A percentile compares a stretch with the other conserved stretches of the same genome.
Conservation (phyloP, 2,113 vertebrate species). For the Plotosus lineatus region DNA sequence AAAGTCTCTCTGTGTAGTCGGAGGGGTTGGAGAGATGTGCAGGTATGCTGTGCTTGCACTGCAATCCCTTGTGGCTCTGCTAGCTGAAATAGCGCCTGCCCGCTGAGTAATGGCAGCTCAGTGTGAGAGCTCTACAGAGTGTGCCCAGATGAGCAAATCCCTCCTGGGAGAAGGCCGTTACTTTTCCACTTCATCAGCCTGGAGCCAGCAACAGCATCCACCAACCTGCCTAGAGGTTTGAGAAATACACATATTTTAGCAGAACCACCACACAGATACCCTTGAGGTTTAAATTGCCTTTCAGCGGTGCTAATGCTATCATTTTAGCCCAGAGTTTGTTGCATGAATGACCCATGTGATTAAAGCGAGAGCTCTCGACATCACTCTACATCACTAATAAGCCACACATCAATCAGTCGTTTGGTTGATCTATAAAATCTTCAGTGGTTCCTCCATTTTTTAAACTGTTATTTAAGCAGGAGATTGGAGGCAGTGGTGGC, state of each 20-base stretch:
- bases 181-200: conserved; percentile 49
- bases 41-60: conserved; percentile 32
- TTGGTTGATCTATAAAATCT: neutral
- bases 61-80: conserved; percentile 30
- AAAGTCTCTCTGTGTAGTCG: conserved; percentile 1
- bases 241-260: conserved; percentile 51
- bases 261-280: conserved; percentile 38
- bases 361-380: neutral
- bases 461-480: no score
- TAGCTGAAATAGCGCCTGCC: conserved; percentile 36
- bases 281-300: conserved; percentile 37
- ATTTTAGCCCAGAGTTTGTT: conserved; percentile 21
- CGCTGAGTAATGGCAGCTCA: conserved; percentile 47
- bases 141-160: conserved; percentile 45
- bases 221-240: conserved; percentile 31
- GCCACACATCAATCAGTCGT: neutral
- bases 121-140: conserved; percentile 33
- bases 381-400: neutral
- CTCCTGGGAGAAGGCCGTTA: conserved; percentile 36
- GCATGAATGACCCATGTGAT: neutral
- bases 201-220: conserved; percentile 31
- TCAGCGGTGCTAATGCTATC: conserved; percentile 2
- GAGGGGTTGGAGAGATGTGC: conserved; percentile 30
- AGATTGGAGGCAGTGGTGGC: no score
- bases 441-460: neutral